These are phyloP conservation scores for Dipodomys spectabilis DNA, from an alignment of 2,113 vertebrate species.

Conservation along the genomic window DNA sequence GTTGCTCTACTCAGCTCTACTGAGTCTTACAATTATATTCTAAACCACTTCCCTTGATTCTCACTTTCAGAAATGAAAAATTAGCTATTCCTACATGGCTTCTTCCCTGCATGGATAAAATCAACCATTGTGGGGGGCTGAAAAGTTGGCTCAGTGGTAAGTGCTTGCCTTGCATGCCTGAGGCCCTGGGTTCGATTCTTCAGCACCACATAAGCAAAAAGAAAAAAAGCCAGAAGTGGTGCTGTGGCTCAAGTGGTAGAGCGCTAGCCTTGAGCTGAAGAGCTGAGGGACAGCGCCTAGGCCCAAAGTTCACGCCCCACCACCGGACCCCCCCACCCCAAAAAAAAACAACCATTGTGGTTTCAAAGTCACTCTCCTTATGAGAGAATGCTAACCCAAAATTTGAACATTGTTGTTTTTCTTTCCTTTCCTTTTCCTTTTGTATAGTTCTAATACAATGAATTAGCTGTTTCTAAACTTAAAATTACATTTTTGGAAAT, in stretches of 20 bases:
- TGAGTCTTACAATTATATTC: not conserved
- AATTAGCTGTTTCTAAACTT: conserved; percentile 42
- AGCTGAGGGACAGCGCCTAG: too few relatives aligned
- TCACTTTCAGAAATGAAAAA: conserved; percentile 57
- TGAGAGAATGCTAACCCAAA: not conserved
- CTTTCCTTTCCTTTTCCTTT: too few relatives aligned
- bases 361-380: not conserved
- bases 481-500: conserved; percentile 38
- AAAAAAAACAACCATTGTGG: conserved; percentile 27
- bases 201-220: too few relatives aligned
- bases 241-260: too few relatives aligned
- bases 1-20: not conserved
- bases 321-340: too few relatives aligned
- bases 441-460: conserved; percentile 26
- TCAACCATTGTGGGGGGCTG: not conserved
- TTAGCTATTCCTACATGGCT: not conserved
- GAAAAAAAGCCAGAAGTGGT: too few relatives aligned
- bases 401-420: not conserved
- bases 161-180: too few relatives aligned
- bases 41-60: conserved; percentile 30
- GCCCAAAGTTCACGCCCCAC: too few relatives aligned
- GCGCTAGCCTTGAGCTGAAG: too few relatives aligned
- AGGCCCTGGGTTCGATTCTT: too few relatives aligned
- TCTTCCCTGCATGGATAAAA: conserved; percentile 29
- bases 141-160: too few relatives aligned